Base-by-base conservation (phyloP, 1,140 invertebrate genomes). In the Oncopeltus fasciatus region DNA sequence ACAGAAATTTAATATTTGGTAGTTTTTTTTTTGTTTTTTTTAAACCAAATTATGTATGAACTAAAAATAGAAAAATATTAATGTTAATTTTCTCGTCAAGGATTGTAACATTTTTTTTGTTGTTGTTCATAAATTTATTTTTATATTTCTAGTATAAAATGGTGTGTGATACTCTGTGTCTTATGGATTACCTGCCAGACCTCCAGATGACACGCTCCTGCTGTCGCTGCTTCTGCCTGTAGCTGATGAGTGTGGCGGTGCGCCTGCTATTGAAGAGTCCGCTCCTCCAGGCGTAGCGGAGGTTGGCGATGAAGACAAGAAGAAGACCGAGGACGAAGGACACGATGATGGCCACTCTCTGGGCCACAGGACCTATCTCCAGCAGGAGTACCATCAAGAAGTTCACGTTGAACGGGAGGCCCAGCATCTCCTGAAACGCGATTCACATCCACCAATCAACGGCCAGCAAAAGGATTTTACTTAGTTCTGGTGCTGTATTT, bases 321-420 rank as follows among this genome's bases (percentile, higher is more conserved):
- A 44, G 31, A 11, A 63, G 57, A 21, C 62, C 62, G 1, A 21
- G 27, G n/a, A 27, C 18, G n/a, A 57, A 43, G 28, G 8, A 33
- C 1, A 33, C 31, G 18, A 38, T 21, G 38, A 63, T 59, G 5
- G 11, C 38, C 2, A 24, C 21, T 2, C 2, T 49, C 28, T 65
- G 64, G 0, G 62, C n/a, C 11, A 44, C 26, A 14, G 67, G 67
- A 0, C 61, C 67, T 12, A 64, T 56, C 33, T 58, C 59, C 21
- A 67, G 62, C n/a, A 64, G 62, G 31, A 68, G 44, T 49, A 60
- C 60, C n/a, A 68, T 44, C 38, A 68, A 38, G 16, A 61, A 56
- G 49, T 57, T 64, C 43, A 68, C 28, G 16, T 51, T 57, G 20
- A 62, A 59, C 11, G 67, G 67, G 18, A 68, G 59, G 1, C 49